Evolutionary conservation across 30 jellyfish, hydroid and myxozoan species (phyloP).

Genomic region (Thelohanellus kitauei): DNA sequence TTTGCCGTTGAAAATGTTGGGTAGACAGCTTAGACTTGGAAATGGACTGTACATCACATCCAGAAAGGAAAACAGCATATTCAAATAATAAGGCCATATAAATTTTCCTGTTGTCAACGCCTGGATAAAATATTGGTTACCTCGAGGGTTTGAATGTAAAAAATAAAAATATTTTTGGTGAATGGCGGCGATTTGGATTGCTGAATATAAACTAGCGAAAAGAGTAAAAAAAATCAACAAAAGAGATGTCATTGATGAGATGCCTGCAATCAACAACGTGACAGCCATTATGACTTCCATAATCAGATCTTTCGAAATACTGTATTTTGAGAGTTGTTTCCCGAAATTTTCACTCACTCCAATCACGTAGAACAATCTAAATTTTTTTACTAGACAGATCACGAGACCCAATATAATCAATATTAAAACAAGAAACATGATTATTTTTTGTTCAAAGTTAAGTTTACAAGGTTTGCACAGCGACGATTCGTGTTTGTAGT

Average conservation of each 20-base stretch:
- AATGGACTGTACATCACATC: constrained; percentile 88
- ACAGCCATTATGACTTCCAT: too few relatives aligned
- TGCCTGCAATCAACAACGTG: too few relatives aligned
- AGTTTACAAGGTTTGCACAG: constrained; percentile 79
- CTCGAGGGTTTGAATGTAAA: constrained; percentile 64
- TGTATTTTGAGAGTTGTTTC: too few relatives aligned
- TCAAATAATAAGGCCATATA: constrained; percentile 56
- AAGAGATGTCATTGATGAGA: neutral
- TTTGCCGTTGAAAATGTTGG: constrained; percentile 41
- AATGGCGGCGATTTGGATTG: constrained; percentile 90
- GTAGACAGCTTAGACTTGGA: constrained; percentile 88
- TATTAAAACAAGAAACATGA: too few relatives aligned
- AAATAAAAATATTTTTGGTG: constrained; percentile 59
- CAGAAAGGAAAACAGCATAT: constrained; percentile 25
- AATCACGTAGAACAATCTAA: too few relatives aligned
- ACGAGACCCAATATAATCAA: too few relatives aligned
- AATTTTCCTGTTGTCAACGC: constrained; percentile 59
- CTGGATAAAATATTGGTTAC: neutral
- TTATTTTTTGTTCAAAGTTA: constrained; percentile 52
- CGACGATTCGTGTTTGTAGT: constrained; percentile 39
- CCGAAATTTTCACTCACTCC: too few relatives aligned
- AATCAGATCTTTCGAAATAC: too few relatives aligned
- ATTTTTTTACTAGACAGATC: too few relatives aligned
- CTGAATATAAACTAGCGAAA: too few relatives aligned
- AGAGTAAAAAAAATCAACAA: constrained; percentile 23